Percentiles rank a stretch among this genome's conserved stretches.
These are phyloP conservation scores for Drosophila teissieri DNA, from an alignment of 1,140 invertebrate genomes.

Conservation along the genomic window DNA sequence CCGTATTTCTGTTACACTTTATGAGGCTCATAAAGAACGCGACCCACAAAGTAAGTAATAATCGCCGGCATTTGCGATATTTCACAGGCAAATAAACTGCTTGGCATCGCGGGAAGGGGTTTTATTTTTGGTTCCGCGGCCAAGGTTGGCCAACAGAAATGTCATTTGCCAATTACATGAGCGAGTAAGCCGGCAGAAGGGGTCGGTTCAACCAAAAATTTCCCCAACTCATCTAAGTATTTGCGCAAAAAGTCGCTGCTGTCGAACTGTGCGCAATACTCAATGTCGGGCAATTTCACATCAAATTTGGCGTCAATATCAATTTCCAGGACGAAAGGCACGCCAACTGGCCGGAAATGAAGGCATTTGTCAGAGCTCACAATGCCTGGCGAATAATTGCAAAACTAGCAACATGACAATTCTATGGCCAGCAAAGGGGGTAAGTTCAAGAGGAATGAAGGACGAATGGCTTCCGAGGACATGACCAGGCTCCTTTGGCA, in stretches of 20 bases:
- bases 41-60: constrained; percentile 65
- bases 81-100: constrained; percentile 75
- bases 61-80: constrained; percentile 77
- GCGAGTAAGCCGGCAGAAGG: constrained; percentile 43
- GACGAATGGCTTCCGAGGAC: background rate
- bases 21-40: constrained; percentile 59
- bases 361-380: constrained; percentile 59
- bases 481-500: constrained; percentile 8
- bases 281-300: constrained; percentile 68
- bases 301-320: constrained; percentile 78
- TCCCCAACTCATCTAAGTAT: constrained; percentile 19
- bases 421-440: background rate
- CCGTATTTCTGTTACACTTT: constrained; percentile 50
- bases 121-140: background rate
- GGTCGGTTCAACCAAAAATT: background rate
- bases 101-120: background rate
- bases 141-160: constrained; percentile 64
- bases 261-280: constrained; percentile 30
- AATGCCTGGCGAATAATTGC: constrained; percentile 58
- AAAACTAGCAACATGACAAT: constrained; percentile 77
- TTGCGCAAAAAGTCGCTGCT: constrained; percentile 48
- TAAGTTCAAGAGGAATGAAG: too few relatives aligned
- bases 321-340: constrained; percentile 63
- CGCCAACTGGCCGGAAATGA: constrained; percentile 68
- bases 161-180: constrained; percentile 75